Evolutionary conservation across 2,888 invertebrate genomes (phyloP).

Genomic region (Leptinotarsa peninsularis): DNA sequence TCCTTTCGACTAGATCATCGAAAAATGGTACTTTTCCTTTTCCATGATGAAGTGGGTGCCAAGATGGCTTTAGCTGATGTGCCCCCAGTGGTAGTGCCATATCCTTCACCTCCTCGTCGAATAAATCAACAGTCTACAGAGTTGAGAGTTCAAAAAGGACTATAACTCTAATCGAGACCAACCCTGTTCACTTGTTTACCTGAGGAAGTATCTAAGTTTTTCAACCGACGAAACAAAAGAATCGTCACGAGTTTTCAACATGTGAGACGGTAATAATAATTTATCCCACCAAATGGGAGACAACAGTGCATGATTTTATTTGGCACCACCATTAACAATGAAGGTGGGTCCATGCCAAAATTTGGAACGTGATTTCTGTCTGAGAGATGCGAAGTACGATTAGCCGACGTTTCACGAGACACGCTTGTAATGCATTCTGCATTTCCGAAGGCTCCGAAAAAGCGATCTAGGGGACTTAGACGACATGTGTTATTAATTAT

Average conservation of each 20-base stretch:
- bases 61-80: too few species aligned
- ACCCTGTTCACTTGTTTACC: too few species aligned
- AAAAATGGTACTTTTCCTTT: too few species aligned
- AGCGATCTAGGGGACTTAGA: background rate
- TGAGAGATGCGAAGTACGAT: background rate
- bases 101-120: too few species aligned
- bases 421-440: conserved; percentile 5
- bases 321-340: conserved; percentile 5
- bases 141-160: too few species aligned
- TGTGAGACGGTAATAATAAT: background rate
- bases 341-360: background rate
- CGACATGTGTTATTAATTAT: too few species aligned
- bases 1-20: too few species aligned
- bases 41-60: too few species aligned
- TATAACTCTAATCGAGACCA: too few species aligned
- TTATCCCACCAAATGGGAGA: background rate
- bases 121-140: too few species aligned
- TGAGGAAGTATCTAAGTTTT: too few species aligned
- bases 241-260: conserved; percentile 1
- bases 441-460: background rate
- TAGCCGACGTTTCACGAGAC: background rate
- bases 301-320: background rate
- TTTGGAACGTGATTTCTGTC: conserved; percentile 9
- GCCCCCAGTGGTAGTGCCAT: too few species aligned
- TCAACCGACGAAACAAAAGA: background rate